These are phyloP conservation scores for Volucella inflata DNA, from an alignment of 2,888 invertebrate species.

Conservation along the genomic window DNA sequence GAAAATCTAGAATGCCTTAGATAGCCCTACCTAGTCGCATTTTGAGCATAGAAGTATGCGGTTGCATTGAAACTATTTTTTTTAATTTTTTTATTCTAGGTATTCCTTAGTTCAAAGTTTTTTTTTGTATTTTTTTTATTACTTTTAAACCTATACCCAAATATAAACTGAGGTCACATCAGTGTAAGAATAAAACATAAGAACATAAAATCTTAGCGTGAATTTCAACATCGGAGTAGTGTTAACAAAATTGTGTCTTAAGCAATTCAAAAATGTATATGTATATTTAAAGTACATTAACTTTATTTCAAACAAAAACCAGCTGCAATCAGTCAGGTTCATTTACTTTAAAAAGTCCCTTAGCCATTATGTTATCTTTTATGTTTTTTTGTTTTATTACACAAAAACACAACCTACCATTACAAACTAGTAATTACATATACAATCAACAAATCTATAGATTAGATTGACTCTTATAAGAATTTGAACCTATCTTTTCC, in stretches of 20 bases:
- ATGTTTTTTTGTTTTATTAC: conserved; percentile 50
- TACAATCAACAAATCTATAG: conserved; percentile 28
- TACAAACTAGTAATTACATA: conserved; percentile 8
- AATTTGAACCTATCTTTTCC: not conserved
- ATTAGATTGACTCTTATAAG: not conserved
- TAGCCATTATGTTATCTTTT: conserved; percentile 60
- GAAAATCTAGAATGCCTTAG: conserved; percentile 43
- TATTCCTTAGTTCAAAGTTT: conserved; percentile 1
- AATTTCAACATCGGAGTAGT: conserved; percentile 59
- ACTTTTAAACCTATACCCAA: conserved; percentile 47
- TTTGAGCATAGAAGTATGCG: conserved; percentile 18
- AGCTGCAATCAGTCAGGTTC: conserved; percentile 79
- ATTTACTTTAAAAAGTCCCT: conserved; percentile 72
- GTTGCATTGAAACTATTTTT: not conserved
- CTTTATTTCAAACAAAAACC: conserved; percentile 75
- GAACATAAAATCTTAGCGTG: not conserved
- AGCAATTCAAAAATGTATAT: conserved; percentile 17
- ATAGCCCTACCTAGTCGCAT: conserved; percentile 25
- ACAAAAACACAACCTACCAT: conserved; percentile 47
- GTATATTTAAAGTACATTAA: conserved; percentile 47
- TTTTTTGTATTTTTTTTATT: conserved; percentile 11
- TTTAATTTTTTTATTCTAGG: conserved; percentile 32
- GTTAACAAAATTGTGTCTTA: conserved; percentile 45
- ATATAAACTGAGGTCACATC: conserved; percentile 43
- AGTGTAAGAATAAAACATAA: conserved; percentile 7